Evolutionary conservation across 2,113 vertebrate species (phyloP), one percentile per base, ranked within the genome.

Genomic region (Mus pahari): DNA sequence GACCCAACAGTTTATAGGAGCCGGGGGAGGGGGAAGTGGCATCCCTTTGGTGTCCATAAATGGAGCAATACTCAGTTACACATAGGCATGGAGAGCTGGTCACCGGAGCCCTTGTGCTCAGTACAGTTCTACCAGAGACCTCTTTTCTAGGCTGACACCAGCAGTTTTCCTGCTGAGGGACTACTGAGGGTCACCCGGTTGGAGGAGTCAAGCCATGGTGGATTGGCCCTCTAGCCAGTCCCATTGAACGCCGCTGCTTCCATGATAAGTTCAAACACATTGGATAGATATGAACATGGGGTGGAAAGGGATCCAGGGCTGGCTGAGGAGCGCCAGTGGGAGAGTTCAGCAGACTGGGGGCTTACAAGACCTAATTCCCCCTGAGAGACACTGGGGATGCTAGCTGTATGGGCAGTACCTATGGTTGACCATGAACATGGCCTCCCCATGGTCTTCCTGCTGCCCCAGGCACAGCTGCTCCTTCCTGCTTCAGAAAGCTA

Each of bases 271-370:
- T 3, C 5, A 39, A 71, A 70, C 31, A 64, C 55, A 33, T 19
- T 5, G 42, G 48, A 19, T 12, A 6, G 48, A 48, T 6, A 14
- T 0, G 10, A 75, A n/a, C 2, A 2, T 36, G 58, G 3, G 28
- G 36, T 9, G 42, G 53, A 55, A 60, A 42, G 17, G 14, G 11
- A 2, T 17, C 55, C n/a, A 28, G 60, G 50, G 22, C 66, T 82
- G 48, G 75, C 55, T 7, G 1, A 75, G 26, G 64, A 36, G 68
- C 22, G 7, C 28, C 48, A 7, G 58, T 5, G 75, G 50, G 36
- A 91, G 36, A 81, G 31, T 2, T 13, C 8, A 68, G 28, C 60
- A 8, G 5, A 9, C 14, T 42, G 2, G 42, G 48, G 7, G n/a
- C 19, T 1, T 11, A 14, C 75, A 39, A 12, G n/a, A 33, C 77